Base-by-base conservation (phyloP, 2,113 vertebrate genomes). In the Passer domesticus region DNA sequence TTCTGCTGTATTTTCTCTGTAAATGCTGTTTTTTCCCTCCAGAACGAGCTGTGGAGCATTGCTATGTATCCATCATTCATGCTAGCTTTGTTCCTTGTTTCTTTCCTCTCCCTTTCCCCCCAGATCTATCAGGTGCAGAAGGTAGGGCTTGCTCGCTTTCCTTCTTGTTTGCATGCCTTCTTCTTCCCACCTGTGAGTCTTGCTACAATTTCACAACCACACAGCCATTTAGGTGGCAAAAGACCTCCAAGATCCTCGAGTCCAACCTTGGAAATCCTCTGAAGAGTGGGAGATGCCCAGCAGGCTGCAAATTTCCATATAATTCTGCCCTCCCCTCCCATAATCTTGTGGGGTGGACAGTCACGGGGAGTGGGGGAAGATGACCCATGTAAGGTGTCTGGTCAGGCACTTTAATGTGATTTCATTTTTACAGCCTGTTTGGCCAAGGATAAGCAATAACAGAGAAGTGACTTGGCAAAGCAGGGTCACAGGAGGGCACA, bases 81-180 rank as follows among this genome's bases (percentile, higher is more conserved):
- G 2, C 74, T 69, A 24, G 53, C 79, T 92, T 92, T 96, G 97
- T 95, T 96, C 72, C 89, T 85, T 87, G 72, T 92, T 58, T 97
- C 72, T 96, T 84, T 89, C 86, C 67, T 93, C 55, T 83, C 89
- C 83, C 74, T 91, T 64, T 89, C n/a, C 37, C 74, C 93, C 46
- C 98, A 99, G 99, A 99, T 99, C 98, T 99, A 99, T 98, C 99
- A 99, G 97, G 99, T 99, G 88, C 99, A 99, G 97, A 99, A 99
- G 99, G 99, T 99, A 99, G 96, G 98, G 97, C 73, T 87, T 74
- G 76, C 53, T 88, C 4, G 44, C 8, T 75, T 83, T 90, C 12
- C 3, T 89, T 44, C 39, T 69, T 39, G 52, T 80, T 41, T 92
- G 98, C 97, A 96, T 97, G 97, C 63, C 21, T 62, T 21, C 53